phyloP scores from a whole-genome alignment of 2,797 vertebrate species.

The Thamnophis elegans region DNA sequence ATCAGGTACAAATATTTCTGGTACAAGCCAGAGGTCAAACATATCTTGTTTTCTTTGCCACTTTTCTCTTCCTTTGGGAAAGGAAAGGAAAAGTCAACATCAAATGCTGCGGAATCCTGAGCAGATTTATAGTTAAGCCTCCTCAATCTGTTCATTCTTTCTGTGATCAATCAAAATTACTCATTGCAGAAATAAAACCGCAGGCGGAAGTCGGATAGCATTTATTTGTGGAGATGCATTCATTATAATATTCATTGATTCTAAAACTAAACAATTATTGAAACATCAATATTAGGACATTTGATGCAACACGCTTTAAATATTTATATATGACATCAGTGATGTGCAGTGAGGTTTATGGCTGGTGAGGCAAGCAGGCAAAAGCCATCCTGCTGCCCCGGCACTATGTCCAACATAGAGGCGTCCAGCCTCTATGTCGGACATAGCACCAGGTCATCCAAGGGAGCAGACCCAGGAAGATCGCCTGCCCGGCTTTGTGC shows the following conservation, averaged over 20 bases:
- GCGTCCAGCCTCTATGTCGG: too few relatives aligned
- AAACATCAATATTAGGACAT: background rate
- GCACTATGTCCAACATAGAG: too few relatives aligned
- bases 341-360: too few relatives aligned
- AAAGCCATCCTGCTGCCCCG: too few relatives aligned
- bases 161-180: background rate
- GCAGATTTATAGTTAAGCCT: background rate
- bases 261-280: background rate
- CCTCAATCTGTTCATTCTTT: background rate
- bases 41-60: background rate
- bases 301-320: background rate
- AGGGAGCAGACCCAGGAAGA: too few relatives aligned
- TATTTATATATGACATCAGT: background rate
- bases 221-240: background rate
- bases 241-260: background rate
- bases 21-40: background rate
- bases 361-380: too few relatives aligned
- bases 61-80: background rate
- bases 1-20: background rate
- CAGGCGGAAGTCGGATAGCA: background rate
- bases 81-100: background rate
- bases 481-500: too few relatives aligned
- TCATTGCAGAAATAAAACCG: background rate
- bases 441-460: too few relatives aligned
- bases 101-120: background rate